Evolutionary conservation across 2,113 vertebrate species (phyloP), one percentile per base, ranked within the genome.

Genomic region (Chlamydotis undulata): DNA sequence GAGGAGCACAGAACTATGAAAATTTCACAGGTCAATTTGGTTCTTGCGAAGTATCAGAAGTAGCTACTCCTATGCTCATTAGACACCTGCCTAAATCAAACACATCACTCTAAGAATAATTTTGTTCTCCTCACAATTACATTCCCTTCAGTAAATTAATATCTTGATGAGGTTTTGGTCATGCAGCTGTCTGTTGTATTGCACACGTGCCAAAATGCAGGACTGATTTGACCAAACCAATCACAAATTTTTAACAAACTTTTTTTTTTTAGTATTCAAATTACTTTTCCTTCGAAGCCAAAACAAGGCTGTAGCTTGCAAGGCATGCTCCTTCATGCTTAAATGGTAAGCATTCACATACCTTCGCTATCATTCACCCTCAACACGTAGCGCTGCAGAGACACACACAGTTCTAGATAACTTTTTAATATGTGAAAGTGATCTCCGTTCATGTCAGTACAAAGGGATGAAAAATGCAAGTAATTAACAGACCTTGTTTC

Each of bases 61-160:
- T 15, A 65, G 75, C 25, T 22, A 25, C 37, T 41, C 29, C 3
- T 4, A 7, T 29, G 47, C 29, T 31, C 47, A 19, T 50, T 7
- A 88, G 55, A 37, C 23, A n/a, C 15, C 11, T 7, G 16, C 45
- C 19, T 25, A 55, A 55, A 77, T 19, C 37, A 53, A 53, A 12
- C 52, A 39, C 33, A 8, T 14, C 0, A 0, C 43, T 41, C 31
- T 49, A 31, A 28, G 12, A 28, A 14, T 5, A 49, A 21, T 10
- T 87, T n/a, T 52, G 9, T n/a, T 57, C 53, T 75, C 47, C n/a
- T 4, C 56, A 56, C 47, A 52, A 2, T 33, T 37, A 7, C n/a
- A 37, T 61, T 33, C 24, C 25, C 10, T 53, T 16, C 41, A 59
- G 56, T 19, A 50, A 55, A 28, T 50, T 4, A 37, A 19, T 5